Conservation (phyloP, 2,797 vertebrate species). For the Mormyrops attenuatus region DNA sequence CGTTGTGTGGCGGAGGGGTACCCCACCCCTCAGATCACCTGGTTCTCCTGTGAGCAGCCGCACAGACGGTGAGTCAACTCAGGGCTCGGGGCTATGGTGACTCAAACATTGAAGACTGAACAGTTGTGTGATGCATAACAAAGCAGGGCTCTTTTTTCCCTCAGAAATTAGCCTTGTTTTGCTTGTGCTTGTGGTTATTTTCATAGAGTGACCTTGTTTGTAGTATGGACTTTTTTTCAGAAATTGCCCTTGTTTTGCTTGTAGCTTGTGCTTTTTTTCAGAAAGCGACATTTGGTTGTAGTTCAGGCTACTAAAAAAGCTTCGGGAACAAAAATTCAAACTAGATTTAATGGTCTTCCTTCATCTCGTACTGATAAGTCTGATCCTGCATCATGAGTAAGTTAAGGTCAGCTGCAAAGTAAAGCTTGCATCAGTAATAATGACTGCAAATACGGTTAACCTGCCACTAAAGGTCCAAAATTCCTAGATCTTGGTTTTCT, state of each 20-base stretch:
- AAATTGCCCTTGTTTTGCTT: not conserved
- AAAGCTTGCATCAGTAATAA: not conserved
- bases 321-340: not conserved
- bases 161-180: conserved; percentile 1
- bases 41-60: conserved; percentile 85
- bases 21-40: conserved; percentile 84
- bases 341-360: not conserved
- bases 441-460: not conserved
- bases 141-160: not conserved
- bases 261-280: not conserved
- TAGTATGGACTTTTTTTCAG: not conserved
- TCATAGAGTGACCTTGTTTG: not conserved
- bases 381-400: not conserved
- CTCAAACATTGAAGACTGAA: not conserved
- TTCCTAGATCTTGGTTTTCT: not conserved
- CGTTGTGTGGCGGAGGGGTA: conserved; percentile 86
- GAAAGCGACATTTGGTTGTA: not conserved
- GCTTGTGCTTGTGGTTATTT: not conserved
- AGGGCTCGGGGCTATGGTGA: not conserved
- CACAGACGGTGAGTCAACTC: conserved; percentile 73
- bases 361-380: not conserved
- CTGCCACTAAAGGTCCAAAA: not conserved
- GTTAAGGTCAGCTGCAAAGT: not conserved
- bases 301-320: not conserved
- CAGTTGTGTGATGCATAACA: not conserved